A percentile compares a stretch with the other conserved stretches of the same genome.
Conservation (phyloP, 2,113 vertebrate genomes). For the Lonchura striata region DNA sequence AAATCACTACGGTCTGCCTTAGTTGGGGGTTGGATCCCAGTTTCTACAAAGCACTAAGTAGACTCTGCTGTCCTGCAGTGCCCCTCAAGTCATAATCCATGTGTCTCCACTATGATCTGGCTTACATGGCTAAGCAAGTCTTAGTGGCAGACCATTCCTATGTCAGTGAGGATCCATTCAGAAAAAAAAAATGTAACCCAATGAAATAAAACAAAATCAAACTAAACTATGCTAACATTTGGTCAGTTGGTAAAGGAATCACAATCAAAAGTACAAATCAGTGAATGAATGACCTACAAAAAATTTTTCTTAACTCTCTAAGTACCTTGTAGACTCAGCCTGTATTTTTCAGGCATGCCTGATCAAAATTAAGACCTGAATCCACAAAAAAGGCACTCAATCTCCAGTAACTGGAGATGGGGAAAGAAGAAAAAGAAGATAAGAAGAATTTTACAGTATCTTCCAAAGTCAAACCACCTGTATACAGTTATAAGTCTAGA, state of each 20-base stretch:
- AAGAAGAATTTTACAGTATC: background rate
- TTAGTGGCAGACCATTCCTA: background rate
- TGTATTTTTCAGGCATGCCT: fast-evolving
- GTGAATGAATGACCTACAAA: background rate
- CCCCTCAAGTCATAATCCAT: background rate
- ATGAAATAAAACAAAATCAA: background rate
- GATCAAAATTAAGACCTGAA: background rate
- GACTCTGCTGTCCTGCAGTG: background rate
- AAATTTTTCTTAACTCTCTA: background rate
- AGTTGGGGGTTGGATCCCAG: background rate
- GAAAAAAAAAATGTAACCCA: background rate
- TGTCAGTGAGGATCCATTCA: background rate
- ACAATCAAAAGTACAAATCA: background rate
- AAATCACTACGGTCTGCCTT: background rate
- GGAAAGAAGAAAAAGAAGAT: background rate
- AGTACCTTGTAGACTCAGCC: background rate
- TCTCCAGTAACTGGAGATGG: background rate
- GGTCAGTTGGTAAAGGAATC: background rate
- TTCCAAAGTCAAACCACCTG: background rate
- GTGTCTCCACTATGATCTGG: background rate
- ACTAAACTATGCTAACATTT: background rate
- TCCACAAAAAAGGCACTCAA: background rate
- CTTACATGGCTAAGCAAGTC: background rate
- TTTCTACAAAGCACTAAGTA: background rate
- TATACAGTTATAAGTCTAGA: background rate